Conservation (phyloP, 1,140 invertebrate species). For the Zaprionus lachaisei region DNA sequence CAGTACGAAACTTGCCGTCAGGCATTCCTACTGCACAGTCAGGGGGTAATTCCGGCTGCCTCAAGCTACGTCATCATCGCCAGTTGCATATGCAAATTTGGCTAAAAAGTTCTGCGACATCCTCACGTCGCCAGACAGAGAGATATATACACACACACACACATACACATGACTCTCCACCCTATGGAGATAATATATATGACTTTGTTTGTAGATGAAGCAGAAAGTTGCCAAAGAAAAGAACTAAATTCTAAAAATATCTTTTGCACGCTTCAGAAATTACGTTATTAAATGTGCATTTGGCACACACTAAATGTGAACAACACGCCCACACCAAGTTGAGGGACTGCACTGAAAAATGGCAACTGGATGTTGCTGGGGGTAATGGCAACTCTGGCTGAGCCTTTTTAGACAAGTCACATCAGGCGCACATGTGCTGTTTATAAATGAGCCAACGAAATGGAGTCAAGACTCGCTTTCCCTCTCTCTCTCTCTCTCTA, state of each 20-base stretch:
- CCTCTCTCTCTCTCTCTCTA: conserved; percentile 2
- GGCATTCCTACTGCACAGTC: conserved; percentile 52
- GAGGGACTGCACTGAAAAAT: conserved; percentile 12
- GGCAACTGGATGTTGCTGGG: conserved; percentile 18
- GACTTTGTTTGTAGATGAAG: conserved; percentile 69
- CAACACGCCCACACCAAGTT: conserved; percentile 22
- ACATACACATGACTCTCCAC: conserved; percentile 25
- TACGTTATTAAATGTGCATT: conserved; percentile 84
- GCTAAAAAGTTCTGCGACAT: conserved; percentile 73
- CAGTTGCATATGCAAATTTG: conserved; percentile 81
- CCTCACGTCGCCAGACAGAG: conserved; percentile 61
- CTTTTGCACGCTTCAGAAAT: conserved; percentile 81
- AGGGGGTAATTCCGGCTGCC: conserved; percentile 56
- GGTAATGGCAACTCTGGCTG: conserved; percentile 45
- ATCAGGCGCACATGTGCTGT: conserved; percentile 65
- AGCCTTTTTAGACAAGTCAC: conserved; percentile 61
- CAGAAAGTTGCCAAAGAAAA: conserved; percentile 60
- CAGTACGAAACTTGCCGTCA: conserved; percentile 41
- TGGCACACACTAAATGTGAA: conserved; percentile 78
- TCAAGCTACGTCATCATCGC: conserved; percentile 68
- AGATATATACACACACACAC: conserved; percentile 23
- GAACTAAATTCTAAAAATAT: conserved; percentile 80
- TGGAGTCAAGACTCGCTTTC: conserved; percentile 43
- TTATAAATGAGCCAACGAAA: conserved; percentile 66
- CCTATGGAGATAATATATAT: conserved; percentile 31